Evolutionary conservation across 2,888 invertebrate genomes (phyloP).

Genomic region (Lochmaea crataegi): DNA sequence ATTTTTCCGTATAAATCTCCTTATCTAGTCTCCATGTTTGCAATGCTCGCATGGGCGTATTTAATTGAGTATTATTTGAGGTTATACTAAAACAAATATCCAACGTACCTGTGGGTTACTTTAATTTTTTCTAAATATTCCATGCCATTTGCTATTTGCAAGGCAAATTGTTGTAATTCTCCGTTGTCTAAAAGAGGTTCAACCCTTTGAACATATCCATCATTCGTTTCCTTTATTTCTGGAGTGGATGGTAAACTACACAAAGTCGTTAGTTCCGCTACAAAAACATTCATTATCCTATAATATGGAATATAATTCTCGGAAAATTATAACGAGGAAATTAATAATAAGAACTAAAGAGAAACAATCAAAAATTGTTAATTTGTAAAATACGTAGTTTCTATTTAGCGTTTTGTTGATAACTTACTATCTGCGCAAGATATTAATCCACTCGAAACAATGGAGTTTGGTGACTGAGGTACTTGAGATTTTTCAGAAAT

Average conservation of each 20-base stretch:
- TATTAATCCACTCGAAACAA: constrained; percentile 35
- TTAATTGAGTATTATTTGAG: too few species aligned
- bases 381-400: too few species aligned
- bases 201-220: constrained; percentile 6
- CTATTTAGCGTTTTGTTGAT: background rate
- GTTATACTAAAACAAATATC: background rate
- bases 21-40: too few species aligned
- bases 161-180: constrained; percentile 78
- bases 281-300: constrained; percentile 15
- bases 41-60: too few species aligned
- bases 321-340: too few species aligned
- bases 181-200: constrained; percentile 55
- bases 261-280: constrained; percentile 39
- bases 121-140: constrained; percentile 76
- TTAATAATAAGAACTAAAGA: background rate
- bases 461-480: constrained; percentile 35
- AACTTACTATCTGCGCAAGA: constrained; percentile 42
- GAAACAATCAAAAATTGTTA: background rate
- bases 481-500: constrained; percentile 25
- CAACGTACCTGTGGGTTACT: constrained; percentile 75
- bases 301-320: background rate
- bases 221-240: constrained; percentile 4
- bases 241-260: constrained; percentile 31
- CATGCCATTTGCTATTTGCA: constrained; percentile 87
- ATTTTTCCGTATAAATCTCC: too few species aligned